A percentile compares a stretch with the other conserved stretches of the same genome.
Evolutionary conservation across 2,113 vertebrate species (phyloP).

Genomic region (Psittacula cyanocephala): DNA sequence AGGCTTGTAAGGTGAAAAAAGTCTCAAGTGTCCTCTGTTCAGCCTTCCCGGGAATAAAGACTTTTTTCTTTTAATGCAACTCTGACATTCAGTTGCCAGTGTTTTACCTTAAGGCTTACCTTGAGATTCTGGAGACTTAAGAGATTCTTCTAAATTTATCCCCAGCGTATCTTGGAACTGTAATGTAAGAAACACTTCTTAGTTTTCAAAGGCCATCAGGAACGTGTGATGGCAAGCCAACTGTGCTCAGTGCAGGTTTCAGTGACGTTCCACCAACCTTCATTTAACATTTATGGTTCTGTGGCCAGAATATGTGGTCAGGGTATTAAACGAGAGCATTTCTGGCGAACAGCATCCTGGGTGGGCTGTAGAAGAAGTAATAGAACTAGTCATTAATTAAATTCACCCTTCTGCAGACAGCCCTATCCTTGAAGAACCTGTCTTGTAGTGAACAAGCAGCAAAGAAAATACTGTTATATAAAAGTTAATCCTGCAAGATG

Average conservation of each 20-base stretch:
- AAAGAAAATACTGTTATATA: not conserved
- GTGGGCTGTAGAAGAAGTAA: not conserved
- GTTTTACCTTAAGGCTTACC: not conserved
- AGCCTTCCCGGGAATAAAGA: not conserved
- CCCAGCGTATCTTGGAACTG: not conserved
- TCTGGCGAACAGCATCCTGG: not conserved
- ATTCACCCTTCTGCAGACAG: not conserved
- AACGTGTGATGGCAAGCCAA: not conserved
- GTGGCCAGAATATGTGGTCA: constrained; percentile 18
- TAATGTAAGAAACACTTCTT: not conserved
- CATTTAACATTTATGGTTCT: not conserved
- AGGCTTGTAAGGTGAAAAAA: not conserved
- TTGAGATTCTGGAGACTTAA: not conserved
- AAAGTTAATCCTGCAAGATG: not conserved
- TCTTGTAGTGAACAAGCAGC: not conserved
- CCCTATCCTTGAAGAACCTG: not conserved
- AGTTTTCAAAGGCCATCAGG: not conserved
- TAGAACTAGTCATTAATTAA: not conserved
- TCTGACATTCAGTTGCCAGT: not conserved
- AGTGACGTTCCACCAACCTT: not conserved
- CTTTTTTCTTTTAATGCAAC: not conserved
- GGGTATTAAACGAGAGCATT: not conserved
- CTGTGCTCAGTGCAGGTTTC: not conserved
- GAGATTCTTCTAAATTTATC: not conserved
- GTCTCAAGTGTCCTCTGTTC: not conserved